A percentile compares a stretch with the other conserved stretches of the same genome.
Evolutionary conservation across 2,888 invertebrate species (phyloP).

Genomic region (Dexiosoma caninum): DNA sequence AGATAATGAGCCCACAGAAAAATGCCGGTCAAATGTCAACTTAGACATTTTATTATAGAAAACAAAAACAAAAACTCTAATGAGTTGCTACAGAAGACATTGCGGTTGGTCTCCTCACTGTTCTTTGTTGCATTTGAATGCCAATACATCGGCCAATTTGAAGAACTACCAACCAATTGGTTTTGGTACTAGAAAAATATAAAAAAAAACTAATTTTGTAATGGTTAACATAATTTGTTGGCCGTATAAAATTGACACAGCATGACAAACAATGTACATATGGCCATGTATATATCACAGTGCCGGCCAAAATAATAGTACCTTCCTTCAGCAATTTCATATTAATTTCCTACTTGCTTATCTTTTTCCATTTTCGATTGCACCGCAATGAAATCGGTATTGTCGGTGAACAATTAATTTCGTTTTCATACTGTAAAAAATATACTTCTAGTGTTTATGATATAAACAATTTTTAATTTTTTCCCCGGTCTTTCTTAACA

Average conservation of each 20-base stretch:
- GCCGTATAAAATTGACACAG: constrained; percentile 60
- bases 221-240: constrained; percentile 53
- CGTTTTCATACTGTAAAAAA: too few species aligned
- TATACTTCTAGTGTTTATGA: too few species aligned
- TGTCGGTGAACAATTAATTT: too few species aligned
- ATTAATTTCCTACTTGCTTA: too few species aligned
- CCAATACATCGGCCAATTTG: background rate
- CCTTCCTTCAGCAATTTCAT: too few species aligned
- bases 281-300: background rate
- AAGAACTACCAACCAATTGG: background rate
- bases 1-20: background rate
- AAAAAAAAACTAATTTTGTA: constrained; percentile 5
- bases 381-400: too few species aligned
- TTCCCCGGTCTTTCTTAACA: too few species aligned
- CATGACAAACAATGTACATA: constrained; percentile 52
- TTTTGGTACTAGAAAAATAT: background rate
- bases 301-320: background rate
- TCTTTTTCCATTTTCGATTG: too few species aligned
- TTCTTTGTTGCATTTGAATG: constrained; percentile 2
- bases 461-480: too few species aligned
- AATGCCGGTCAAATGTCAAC: background rate
- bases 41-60: background rate
- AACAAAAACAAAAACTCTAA: background rate
- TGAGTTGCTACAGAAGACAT: background rate
- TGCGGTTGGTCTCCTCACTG: background rate